Conservation (phyloP, 1,140 invertebrate genomes). For the Leptinotarsa texana region DNA sequence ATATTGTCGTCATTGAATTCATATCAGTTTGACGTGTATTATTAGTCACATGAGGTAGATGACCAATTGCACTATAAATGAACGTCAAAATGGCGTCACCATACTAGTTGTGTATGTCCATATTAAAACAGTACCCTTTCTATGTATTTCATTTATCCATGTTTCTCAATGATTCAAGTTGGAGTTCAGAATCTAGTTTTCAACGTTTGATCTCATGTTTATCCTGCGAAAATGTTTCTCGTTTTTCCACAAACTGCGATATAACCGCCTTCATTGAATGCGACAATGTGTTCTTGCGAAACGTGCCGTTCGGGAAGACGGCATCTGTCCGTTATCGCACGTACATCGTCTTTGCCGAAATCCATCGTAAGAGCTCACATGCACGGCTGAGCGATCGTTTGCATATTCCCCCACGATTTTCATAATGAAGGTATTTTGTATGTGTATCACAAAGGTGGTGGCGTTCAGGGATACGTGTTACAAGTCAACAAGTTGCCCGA, state of each 20-base stretch:
- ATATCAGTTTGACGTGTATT: no score
- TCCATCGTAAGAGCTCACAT: constrained; percentile 46
- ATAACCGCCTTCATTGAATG: not conserved
- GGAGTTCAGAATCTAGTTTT: no score
- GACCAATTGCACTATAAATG: no score
- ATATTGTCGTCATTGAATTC: no score
- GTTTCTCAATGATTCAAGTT: no score
- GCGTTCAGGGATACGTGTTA: not conserved
- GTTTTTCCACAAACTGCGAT: not conserved
- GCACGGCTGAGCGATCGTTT: constrained; percentile 46
- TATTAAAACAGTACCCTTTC: no score
- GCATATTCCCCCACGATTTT: constrained; percentile 49
- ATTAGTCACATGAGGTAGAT: no score
- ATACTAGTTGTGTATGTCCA: no score
- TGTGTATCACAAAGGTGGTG: not conserved
- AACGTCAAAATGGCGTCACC: no score
- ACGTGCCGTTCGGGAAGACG: constrained; percentile 39
- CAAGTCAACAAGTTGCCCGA: not conserved
- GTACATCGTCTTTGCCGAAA: constrained; percentile 53
- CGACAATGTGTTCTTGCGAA: constrained; percentile 25
- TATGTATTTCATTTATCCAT: no score
- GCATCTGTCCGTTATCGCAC: constrained; percentile 50
- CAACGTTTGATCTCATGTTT: no score
- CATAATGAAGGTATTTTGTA: constrained; percentile 31
- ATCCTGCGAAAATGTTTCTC: not conserved